Evolutionary conservation across 2,888 invertebrate genomes (phyloP).

Genomic region (Neria commutata): DNA sequence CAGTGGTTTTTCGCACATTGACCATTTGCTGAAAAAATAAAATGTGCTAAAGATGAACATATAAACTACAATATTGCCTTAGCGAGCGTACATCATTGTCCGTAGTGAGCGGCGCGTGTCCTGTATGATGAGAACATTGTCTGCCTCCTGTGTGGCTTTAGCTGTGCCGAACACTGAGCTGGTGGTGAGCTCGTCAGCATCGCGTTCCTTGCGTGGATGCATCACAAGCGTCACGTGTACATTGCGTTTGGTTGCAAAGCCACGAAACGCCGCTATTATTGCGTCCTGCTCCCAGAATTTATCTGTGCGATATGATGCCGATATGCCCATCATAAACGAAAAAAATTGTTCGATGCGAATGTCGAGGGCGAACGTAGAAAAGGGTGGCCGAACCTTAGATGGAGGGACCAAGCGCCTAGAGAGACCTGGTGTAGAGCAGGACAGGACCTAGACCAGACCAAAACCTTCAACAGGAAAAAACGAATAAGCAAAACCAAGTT

Average conservation of each 20-base stretch:
- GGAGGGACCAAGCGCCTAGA: too few species aligned
- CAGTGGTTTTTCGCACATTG: constrained; percentile 93
- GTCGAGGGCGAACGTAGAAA: too few species aligned
- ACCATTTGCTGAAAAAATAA: constrained; percentile 51
- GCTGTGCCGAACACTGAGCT: constrained; percentile 96
- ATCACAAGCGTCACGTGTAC: constrained; percentile 97
- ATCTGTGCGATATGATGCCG: constrained; percentile 69
- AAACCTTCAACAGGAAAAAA: too few species aligned
- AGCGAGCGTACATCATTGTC: constrained; percentile 76
- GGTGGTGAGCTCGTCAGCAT: constrained; percentile 84
- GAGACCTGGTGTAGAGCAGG: too few species aligned
- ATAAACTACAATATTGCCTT: too few species aligned
- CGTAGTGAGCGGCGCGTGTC: constrained; percentile 82
- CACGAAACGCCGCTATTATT: constrained; percentile 85
- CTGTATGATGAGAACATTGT: constrained; percentile 94
- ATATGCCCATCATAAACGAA: constrained; percentile 96
- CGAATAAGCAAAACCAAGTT: too few species aligned
- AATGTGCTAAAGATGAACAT: neutral
- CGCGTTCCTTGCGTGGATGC: constrained; percentile 93
- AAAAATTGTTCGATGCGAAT: too few species aligned
- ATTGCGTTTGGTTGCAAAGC: constrained; percentile 90
- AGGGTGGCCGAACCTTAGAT: too few species aligned
- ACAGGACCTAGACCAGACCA: too few species aligned
- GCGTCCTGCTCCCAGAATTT: constrained; percentile 87
- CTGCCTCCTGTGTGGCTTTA: constrained; percentile 96